Evolutionary conservation across 1,140 invertebrate species (phyloP).

Genomic region (Eurosta solidaginis): DNA sequence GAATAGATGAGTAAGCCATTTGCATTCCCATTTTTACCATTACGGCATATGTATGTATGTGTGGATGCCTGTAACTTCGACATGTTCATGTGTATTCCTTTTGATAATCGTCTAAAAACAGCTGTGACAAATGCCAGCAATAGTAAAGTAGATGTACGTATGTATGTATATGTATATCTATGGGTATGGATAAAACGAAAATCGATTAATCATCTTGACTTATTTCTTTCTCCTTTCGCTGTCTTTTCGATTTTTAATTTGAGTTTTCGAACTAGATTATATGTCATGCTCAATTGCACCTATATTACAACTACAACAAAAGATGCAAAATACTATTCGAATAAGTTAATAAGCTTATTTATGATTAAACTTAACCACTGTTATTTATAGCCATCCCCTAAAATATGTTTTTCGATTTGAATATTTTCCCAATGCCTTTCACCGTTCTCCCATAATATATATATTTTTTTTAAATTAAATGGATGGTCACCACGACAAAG

Average conservation of each 20-base stretch:
- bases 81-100: no score
- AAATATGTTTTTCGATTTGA: no score
- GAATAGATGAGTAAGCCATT: not conserved
- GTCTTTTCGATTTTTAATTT: not conserved
- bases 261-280: slow-evolving; percentile 52
- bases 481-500: no score
- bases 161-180: not conserved
- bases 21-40: not conserved
- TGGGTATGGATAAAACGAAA: not conserved
- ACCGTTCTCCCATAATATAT: no score
- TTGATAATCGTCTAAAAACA: no score
- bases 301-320: slow-evolving; percentile 31
- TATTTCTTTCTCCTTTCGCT: slow-evolving; percentile 54
- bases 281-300: slow-evolving; percentile 52
- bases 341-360: no score
- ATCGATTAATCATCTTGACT: slow-evolving; percentile 58
- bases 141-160: not conserved
- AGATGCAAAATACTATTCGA: not conserved
- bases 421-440: no score
- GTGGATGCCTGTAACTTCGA: not conserved
- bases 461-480: no score
- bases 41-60: not conserved
- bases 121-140: not conserved
- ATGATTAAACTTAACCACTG: no score
- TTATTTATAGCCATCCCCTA: no score